These are phyloP conservation scores for Ophthalmotilapia sp. DNA, from an alignment of 2,113 vertebrate species.

Conservation along the genomic window DNA sequence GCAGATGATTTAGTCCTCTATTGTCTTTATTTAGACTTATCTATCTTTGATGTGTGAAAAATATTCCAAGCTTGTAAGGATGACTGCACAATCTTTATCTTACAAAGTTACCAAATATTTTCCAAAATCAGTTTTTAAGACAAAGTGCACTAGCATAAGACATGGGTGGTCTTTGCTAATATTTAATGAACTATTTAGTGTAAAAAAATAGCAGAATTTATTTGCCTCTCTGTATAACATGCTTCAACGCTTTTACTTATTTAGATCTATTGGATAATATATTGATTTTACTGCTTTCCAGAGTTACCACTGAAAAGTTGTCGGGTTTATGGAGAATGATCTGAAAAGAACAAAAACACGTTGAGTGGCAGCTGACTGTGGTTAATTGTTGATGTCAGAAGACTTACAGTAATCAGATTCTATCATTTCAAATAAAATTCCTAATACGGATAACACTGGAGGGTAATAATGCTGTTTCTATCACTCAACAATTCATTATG, in stretches of 20 bases:
- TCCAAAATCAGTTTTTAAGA: neutral
- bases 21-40: neutral
- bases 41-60: neutral
- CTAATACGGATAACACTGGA: neutral
- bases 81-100: neutral
- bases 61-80: neutral
- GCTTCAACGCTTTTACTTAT: neutral
- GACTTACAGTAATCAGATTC: neutral
- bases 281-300: neutral
- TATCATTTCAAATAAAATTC: neutral
- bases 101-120: neutral
- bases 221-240: neutral
- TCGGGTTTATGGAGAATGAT: neutral
- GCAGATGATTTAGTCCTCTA: neutral
- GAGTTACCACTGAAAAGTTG: neutral
- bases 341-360: neutral
- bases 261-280: neutral
- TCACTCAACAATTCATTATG: neutral
- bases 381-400: neutral
- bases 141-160: neutral
- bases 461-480: neutral
- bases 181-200: neutral
- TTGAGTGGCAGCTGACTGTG: neutral
- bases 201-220: neutral
- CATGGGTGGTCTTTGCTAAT: neutral